phyloP scores from a whole-genome alignment of 2,797 vertebrate genomes.

The Tiaroga cobitis region DNA sequence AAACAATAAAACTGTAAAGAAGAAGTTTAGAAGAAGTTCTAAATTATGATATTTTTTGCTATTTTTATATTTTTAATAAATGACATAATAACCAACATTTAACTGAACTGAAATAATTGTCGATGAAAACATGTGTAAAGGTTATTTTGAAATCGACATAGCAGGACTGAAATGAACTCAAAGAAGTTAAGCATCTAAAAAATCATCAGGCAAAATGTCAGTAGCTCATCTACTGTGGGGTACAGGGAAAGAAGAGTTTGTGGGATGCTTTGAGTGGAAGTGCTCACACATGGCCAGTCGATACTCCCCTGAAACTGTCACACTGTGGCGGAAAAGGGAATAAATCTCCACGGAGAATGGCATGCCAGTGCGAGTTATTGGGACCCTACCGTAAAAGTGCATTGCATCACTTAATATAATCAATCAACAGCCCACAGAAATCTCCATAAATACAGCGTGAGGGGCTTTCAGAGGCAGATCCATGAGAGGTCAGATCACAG shows the following conservation, averaged over 20 bases:
- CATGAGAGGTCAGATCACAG: slow-evolving; percentile 68
- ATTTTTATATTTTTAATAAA: background rate
- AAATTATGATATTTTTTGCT: background rate
- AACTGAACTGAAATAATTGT: background rate
- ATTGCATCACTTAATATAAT: slow-evolving; percentile 83
- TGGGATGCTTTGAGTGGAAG: slow-evolving; percentile 20
- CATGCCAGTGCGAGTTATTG: slow-evolving; percentile 72
- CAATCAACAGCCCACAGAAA: slow-evolving; percentile 77
- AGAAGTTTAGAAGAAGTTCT: background rate
- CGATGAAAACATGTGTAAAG: background rate
- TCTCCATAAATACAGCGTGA: slow-evolving; percentile 72
- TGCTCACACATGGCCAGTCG: slow-evolving; percentile 41
- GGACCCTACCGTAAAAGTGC: slow-evolving; percentile 73
- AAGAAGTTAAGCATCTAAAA: background rate
- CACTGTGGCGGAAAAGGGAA: slow-evolving; percentile 70
- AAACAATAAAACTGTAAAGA: background rate
- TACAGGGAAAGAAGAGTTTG: slow-evolving; percentile 31
- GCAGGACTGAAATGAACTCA: background rate
- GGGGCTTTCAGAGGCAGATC: slow-evolving; percentile 67
- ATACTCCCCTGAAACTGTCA: slow-evolving; percentile 66
- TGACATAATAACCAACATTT: background rate
- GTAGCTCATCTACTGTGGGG: slow-evolving; percentile 19
- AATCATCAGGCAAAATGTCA: background rate
- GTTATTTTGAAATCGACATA: background rate
- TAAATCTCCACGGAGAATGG: slow-evolving; percentile 75